phyloP scores from a whole-genome alignment of 2,797 vertebrate genomes.

The Silurus aristotelis region DNA sequence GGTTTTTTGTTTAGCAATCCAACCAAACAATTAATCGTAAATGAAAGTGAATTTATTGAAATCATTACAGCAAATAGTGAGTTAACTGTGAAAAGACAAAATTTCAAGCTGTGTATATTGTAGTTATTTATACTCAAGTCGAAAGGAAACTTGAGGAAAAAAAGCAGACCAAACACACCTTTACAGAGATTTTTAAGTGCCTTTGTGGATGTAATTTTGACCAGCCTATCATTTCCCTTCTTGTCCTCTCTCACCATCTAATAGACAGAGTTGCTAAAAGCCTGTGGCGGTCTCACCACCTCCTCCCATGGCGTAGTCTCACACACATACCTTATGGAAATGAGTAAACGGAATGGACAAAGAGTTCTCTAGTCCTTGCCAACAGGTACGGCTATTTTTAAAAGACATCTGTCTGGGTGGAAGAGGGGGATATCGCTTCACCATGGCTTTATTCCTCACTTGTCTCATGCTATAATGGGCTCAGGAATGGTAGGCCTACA shows the following conservation, averaged over 20 bases:
- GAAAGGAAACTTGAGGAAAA: neutral
- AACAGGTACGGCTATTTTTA: slow-evolving; percentile 58
- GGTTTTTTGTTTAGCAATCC: neutral
- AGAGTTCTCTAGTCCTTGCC: slow-evolving; percentile 55
- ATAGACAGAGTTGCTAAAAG: slow-evolving; percentile 27
- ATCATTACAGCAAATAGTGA: neutral
- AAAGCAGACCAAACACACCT: slow-evolving; percentile 17
- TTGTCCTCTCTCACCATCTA: slow-evolving; percentile 19
- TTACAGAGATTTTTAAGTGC: slow-evolving; percentile 2
- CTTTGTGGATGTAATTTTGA: slow-evolving; percentile 30
- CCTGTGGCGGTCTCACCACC: slow-evolving; percentile 7
- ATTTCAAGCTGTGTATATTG: neutral
- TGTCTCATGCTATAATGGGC: slow-evolving; percentile 43
- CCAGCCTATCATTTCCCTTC: slow-evolving; percentile 41
- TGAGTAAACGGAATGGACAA: slow-evolving; percentile 32
- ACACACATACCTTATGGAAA: slow-evolving; percentile 46
- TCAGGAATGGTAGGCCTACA: slow-evolving; percentile 41
- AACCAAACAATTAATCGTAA: neutral
- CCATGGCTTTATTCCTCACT: slow-evolving; percentile 38
- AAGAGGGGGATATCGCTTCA: slow-evolving; percentile 36
- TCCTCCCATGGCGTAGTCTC: neutral
- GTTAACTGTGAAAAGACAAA: neutral
- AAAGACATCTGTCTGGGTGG: slow-evolving; percentile 49
- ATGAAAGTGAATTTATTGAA: neutral
- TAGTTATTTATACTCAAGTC: neutral